Conservation (phyloP, 1,140 invertebrate species). For the Nephila pilipes region DNA sequence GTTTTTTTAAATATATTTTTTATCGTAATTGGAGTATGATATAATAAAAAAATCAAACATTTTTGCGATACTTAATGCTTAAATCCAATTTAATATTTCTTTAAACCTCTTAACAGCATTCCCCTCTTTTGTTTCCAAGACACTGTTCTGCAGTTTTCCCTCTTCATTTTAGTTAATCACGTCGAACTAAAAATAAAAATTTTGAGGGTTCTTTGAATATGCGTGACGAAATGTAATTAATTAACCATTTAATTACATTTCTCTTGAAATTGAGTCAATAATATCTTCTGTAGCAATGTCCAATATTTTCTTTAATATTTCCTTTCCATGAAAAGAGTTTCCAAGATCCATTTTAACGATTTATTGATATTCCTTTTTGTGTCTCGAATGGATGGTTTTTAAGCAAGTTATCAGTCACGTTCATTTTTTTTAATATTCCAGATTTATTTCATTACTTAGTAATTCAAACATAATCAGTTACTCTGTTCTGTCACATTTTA, state of each 20-base stretch:
- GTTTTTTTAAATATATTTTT: too few relatives aligned
- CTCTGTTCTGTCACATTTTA: too few relatives aligned
- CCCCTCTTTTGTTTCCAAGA: too few relatives aligned
- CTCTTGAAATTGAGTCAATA: not conserved
- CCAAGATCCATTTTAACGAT: not conserved
- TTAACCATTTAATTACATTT: not conserved
- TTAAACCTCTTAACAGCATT: too few relatives aligned
- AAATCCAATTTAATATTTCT: too few relatives aligned
- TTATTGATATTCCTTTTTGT: not conserved
- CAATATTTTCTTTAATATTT: not conserved
- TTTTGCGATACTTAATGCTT: too few relatives aligned
- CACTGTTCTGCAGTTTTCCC: not conserved
- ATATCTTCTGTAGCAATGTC: not conserved
- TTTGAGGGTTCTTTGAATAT: not conserved
- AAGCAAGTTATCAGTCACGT: too few relatives aligned
- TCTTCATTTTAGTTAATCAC: not conserved
- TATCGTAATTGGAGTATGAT: too few relatives aligned
- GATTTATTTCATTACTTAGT: not conserved
- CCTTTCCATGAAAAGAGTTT: not conserved
- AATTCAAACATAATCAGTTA: not conserved
- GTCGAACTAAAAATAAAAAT: slow-evolving; percentile 2
- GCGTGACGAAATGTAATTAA: slow-evolving; percentile 11
- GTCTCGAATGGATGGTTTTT: not conserved
- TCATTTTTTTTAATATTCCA: not conserved
- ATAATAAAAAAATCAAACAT: too few relatives aligned